Conservation (phyloP, 2,888 invertebrate species). For the Ormyrus pomaceus region DNA sequence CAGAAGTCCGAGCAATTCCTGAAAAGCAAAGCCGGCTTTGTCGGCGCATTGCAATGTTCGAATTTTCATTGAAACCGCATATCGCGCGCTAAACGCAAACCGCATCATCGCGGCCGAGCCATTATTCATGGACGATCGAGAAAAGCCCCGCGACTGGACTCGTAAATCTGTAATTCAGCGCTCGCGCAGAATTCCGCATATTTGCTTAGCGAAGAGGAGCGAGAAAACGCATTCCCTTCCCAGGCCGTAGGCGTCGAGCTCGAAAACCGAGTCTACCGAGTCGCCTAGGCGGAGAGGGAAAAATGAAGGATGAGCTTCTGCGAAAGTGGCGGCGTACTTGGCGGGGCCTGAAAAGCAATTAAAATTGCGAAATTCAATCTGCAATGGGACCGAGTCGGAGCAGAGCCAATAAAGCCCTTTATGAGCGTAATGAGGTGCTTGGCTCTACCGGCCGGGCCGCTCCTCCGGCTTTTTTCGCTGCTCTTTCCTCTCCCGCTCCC, state of each 20-base stretch:
- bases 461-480: conserved; percentile 3
- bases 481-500: neutral
- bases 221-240: conserved; percentile 39
- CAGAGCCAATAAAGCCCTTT: conserved; percentile 47
- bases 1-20: no score
- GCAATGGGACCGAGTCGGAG: conserved; percentile 26
- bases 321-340: neutral
- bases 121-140: conserved; percentile 20
- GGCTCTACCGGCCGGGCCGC: conserved; percentile 14
- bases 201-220: conserved; percentile 16
- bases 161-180: conserved; percentile 44
- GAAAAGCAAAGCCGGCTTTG: no score
- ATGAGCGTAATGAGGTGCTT: conserved; percentile 45
- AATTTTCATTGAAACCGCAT: neutral
- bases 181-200: neutral
- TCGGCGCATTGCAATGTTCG: no score
- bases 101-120: neutral
- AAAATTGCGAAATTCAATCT: conserved; percentile 57
- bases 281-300: neutral
- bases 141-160: conserved; percentile 2
- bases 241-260: neutral
- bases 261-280: conserved; percentile 31
- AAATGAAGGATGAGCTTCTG: conserved; percentile 26
- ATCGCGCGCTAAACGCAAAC: conserved; percentile 9
- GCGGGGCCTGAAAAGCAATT: conserved; percentile 52